phyloP scores from a whole-genome alignment of 53 echinoderm and acorn worm genomes.

The Apostichopus leukothele region DNA sequence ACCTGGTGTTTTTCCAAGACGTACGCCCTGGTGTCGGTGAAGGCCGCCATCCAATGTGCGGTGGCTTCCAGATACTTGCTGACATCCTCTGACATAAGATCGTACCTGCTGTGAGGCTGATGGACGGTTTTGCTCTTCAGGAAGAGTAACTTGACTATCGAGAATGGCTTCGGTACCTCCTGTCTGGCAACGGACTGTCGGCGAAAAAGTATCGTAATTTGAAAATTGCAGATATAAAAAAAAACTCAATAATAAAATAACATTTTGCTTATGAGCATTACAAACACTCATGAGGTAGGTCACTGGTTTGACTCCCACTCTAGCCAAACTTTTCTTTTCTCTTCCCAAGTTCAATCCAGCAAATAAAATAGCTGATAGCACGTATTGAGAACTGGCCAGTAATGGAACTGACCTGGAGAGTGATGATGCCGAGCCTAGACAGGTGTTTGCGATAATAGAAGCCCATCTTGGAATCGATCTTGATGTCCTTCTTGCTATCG shows the following conservation, averaged over 20 bases:
- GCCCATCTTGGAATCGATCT: slow-evolving; percentile 27
- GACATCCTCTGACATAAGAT: slow-evolving; percentile 22
- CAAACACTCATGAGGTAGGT: too few species aligned
- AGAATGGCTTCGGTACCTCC: background rate
- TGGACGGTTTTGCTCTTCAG: slow-evolving; percentile 20
- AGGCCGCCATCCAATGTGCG: slow-evolving; percentile 1
- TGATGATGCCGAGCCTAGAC: background rate
- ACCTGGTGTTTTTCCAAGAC: slow-evolving; percentile 13
- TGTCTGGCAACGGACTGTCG: slow-evolving; percentile 4
- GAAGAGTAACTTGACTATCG: slow-evolving; percentile 11
- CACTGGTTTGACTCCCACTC: too few species aligned
- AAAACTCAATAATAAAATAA: too few species aligned
- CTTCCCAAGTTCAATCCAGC: too few species aligned
- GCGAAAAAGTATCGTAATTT: background rate
- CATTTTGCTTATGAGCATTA: too few species aligned
- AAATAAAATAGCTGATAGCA: too few species aligned
- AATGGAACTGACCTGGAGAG: slow-evolving; percentile 1
- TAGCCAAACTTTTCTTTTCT: too few species aligned
- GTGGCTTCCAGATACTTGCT: slow-evolving; percentile 34
- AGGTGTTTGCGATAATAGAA: slow-evolving; percentile 31
- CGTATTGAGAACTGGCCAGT: background rate
- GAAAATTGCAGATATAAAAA: too few species aligned
- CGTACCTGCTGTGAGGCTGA: slow-evolving; percentile 30
- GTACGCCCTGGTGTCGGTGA: background rate
- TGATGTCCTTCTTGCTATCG: background rate